Conservation (phyloP, 2,797 vertebrate species). For the Falco columbarius region DNA sequence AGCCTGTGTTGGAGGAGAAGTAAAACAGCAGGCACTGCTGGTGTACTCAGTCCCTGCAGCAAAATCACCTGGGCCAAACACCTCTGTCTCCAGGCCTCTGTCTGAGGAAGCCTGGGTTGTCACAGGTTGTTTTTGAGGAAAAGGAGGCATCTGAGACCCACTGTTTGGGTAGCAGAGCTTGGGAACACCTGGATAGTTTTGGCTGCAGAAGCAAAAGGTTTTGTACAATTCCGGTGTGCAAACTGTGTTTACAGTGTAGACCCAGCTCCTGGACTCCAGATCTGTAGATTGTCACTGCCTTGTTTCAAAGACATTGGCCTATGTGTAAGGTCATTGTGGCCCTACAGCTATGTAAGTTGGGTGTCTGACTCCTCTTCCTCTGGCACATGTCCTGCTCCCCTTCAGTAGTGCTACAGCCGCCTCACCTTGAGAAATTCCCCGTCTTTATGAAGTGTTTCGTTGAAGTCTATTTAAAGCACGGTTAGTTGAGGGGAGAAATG, state of each 20-base stretch:
- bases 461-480: not conserved
- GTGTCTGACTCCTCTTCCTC: not conserved
- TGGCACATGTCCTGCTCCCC: accelerated
- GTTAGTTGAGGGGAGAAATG: not conserved
- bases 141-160: not conserved
- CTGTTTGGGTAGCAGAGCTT: not conserved
- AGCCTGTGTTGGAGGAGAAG: accelerated
- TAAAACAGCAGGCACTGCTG: not conserved
- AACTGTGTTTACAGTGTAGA: accelerated
- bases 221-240: not conserved
- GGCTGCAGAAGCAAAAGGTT: not conserved
- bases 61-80: no score
- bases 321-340: not conserved
- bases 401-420: not conserved
- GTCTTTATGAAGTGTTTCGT: not conserved
- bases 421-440: not conserved
- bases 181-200: accelerated
- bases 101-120: accelerated
- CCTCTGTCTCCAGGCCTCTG: not conserved
- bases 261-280: not conserved
- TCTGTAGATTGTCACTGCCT: accelerated
- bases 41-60: not conserved
- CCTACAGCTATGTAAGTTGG: not conserved
- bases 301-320: not conserved
- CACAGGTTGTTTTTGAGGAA: not conserved